Percentiles rank a stretch among this genome's conserved stretches.
Evolutionary conservation across 1,140 invertebrate species (phyloP).

Genomic region (Drosophila lowei): DNA sequence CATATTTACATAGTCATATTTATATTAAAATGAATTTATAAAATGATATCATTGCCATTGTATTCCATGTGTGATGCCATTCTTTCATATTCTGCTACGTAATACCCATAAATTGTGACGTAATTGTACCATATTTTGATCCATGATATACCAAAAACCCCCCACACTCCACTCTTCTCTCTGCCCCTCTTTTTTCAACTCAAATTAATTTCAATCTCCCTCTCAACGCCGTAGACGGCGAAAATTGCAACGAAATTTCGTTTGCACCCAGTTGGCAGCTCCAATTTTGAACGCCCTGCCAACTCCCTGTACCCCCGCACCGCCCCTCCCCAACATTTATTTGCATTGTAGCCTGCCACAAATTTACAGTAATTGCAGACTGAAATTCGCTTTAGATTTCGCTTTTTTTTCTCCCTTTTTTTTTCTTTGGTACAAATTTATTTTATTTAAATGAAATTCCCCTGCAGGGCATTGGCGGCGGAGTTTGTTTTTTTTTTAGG

Average conservation of each 20-base stretch:
- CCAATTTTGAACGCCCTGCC: conserved; percentile 4
- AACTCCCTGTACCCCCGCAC: neutral
- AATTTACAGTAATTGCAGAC: conserved; percentile 67
- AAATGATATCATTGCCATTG: no score
- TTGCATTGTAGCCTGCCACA: conserved; percentile 50
- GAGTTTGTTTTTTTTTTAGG: conserved; percentile 61
- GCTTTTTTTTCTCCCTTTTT: conserved; percentile 8
- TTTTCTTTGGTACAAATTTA: conserved; percentile 66
- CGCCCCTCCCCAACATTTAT: conserved; percentile 31
- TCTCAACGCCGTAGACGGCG: neutral
- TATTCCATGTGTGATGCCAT: no score
- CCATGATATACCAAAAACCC: no score
- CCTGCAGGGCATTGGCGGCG: conserved; percentile 40
- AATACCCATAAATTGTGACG: no score
- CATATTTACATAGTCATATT: no score
- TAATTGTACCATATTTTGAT: no score
- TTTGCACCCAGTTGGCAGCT: conserved; percentile 31
- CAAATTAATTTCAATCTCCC: conserved; percentile 7
- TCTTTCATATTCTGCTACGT: no score
- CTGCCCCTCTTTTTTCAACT: neutral
- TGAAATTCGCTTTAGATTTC: conserved; percentile 12
- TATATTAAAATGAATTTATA: no score
- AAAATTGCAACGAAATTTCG: neutral
- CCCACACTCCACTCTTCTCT: no score
- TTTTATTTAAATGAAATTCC: conserved; percentile 76